These are phyloP conservation scores for Cremastinae sp. DNA, from an alignment of 2,888 invertebrate genomes.

Conservation along the genomic window DNA sequence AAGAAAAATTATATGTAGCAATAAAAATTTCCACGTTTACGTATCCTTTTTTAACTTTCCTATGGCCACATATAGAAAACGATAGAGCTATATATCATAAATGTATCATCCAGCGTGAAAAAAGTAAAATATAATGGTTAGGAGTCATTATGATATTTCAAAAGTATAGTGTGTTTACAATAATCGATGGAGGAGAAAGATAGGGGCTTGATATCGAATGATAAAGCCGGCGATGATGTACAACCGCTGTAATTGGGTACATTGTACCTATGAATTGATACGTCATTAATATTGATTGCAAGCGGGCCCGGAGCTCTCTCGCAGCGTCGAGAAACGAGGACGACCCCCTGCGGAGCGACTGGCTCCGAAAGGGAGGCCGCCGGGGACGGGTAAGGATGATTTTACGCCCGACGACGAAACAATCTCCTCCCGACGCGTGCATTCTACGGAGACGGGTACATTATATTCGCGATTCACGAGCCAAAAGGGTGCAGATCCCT, in stretches of 20 bases:
- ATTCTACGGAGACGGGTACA: constrained; percentile 27
- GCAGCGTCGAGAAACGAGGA: constrained; percentile 64
- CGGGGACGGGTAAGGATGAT: constrained; percentile 16
- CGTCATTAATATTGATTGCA: constrained; percentile 76
- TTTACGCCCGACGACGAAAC: constrained; percentile 42
- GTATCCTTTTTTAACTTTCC: too few relatives aligned
- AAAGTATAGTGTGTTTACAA: neutral
- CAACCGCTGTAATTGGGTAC: constrained; percentile 71
- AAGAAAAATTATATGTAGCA: too few relatives aligned
- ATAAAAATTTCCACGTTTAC: too few relatives aligned
- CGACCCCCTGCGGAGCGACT: constrained; percentile 42
- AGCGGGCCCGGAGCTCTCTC: constrained; percentile 62
- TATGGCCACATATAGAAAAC: too few relatives aligned
- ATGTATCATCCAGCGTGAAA: too few relatives aligned
- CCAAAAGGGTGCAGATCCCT: neutral
- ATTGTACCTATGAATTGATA: constrained; percentile 76
- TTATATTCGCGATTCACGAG: neutral
- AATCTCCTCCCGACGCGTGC: constrained; percentile 32
- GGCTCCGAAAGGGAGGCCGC: neutral
- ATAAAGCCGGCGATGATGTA: constrained; percentile 61
- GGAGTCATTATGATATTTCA: too few relatives aligned
- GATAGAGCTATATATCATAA: too few relatives aligned
- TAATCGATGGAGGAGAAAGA: constrained; percentile 35
- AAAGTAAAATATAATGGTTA: too few relatives aligned
- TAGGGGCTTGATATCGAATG: constrained; percentile 25